A percentile compares a stretch with the other conserved stretches of the same genome.
Evolutionary conservation across 1,140 invertebrate species (phyloP).

Genomic region (Battus philenor): DNA sequence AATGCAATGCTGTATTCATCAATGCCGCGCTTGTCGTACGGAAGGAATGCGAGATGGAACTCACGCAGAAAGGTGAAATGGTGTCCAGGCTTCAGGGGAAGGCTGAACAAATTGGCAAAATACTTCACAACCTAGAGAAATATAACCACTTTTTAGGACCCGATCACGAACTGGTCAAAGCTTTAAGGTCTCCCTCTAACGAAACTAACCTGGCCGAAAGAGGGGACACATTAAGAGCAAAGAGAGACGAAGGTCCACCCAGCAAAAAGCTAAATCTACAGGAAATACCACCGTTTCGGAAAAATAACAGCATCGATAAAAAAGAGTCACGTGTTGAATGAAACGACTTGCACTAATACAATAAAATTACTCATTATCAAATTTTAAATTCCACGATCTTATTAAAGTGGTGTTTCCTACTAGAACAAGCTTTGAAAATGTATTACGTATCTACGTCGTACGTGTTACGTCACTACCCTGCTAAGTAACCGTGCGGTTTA

Average conservation of each 20-base stretch:
- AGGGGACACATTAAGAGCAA: neutral
- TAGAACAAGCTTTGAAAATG: constrained; percentile 17
- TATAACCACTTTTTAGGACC: constrained; percentile 84
- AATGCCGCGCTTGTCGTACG: constrained; percentile 63
- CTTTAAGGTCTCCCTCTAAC: constrained; percentile 70
- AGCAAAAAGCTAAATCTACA: constrained; percentile 67
- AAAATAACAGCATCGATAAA: constrained; percentile 37
- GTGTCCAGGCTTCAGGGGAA: constrained; percentile 92
- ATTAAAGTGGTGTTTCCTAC: constrained; percentile 37
- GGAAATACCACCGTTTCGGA: constrained; percentile 74
- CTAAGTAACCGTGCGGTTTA: constrained; percentile 9
- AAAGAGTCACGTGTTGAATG: too few relatives aligned
- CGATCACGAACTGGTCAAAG: constrained; percentile 73
- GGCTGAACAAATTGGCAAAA: constrained; percentile 92
- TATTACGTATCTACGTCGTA: constrained; percentile 8
- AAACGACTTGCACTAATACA: too few relatives aligned
- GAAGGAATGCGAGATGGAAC: constrained; percentile 94
- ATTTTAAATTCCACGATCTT: too few relatives aligned
- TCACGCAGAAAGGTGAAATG: constrained; percentile 94
- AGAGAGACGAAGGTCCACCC: constrained; percentile 65
- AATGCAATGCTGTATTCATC: constrained; percentile 63
- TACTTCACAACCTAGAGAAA: constrained; percentile 92
- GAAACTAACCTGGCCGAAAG: constrained; percentile 1
- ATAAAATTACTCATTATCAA: too few relatives aligned
- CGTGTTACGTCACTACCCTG: constrained; percentile 5